A percentile compares a stretch with the other conserved stretches of the same genome.
Evolutionary conservation across 2,888 invertebrate species (phyloP).

Genomic region (Aphelenchoides bicaudatus): DNA sequence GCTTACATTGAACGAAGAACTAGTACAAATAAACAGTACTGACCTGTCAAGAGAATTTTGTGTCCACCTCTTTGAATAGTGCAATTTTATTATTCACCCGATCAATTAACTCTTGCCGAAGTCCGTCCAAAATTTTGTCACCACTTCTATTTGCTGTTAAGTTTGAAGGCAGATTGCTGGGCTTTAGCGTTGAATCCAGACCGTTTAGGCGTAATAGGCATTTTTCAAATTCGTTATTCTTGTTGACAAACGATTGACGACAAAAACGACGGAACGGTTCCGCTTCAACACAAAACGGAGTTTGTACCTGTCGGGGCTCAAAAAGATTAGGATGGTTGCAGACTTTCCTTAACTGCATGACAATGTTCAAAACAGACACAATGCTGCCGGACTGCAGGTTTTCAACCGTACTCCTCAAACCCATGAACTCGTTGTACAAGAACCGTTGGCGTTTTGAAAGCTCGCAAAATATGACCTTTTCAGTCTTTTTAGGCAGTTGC

Average conservation of each 20-base stretch:
- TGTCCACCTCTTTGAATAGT: background rate
- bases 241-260: too few species aligned
- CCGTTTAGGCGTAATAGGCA: too few species aligned
- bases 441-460: conserved; percentile 91
- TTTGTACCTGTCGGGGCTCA: conserved; percentile 88
- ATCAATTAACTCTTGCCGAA: too few species aligned
- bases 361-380: conserved; percentile 87
- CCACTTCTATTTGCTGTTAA: too few species aligned
- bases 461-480: conserved; percentile 86
- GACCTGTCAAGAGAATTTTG: background rate
- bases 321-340: conserved; percentile 97
- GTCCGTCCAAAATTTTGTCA: too few species aligned
- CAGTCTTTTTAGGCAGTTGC: conserved; percentile 92
- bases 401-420: conserved; percentile 87
- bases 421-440: conserved; percentile 99
- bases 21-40: background rate
- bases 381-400: conserved; percentile 87
- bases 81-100: background rate
- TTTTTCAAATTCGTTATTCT: too few species aligned
- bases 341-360: conserved; percentile 87
- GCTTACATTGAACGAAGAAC: too few species aligned
- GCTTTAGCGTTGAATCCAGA: too few species aligned
- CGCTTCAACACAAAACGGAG: conserved; percentile 70
- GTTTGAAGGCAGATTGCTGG: too few species aligned
- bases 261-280: conserved; percentile 8